These are phyloP conservation scores for Meteorus cinctellus DNA, from an alignment of 2,888 invertebrate genomes.

Conservation along the genomic window DNA sequence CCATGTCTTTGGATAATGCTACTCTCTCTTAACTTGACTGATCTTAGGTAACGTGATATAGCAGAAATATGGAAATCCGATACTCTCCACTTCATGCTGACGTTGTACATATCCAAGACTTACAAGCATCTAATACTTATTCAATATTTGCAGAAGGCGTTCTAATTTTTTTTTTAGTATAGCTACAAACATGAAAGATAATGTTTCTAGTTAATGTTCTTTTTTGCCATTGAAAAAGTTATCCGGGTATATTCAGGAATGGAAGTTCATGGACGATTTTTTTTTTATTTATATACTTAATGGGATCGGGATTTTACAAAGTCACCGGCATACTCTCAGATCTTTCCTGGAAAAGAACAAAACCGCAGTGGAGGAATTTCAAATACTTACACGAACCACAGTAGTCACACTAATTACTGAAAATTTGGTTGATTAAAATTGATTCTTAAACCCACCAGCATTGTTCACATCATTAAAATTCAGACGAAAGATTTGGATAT, in stretches of 20 bases:
- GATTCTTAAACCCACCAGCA: background rate
- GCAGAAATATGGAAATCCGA: slow-evolving; percentile 38
- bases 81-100: slow-evolving; percentile 16
- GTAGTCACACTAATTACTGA: background rate
- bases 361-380: slow-evolving; percentile 9
- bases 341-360: background rate
- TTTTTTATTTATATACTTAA: background rate
- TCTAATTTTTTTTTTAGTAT: background rate
- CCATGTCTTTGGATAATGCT: background rate
- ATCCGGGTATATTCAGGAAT: background rate
- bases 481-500: too few relatives aligned
- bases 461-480: background rate
- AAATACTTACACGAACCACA: background rate
- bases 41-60: slow-evolving; percentile 28
- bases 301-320: background rate
- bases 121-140: background rate
- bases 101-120: background rate
- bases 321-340: background rate
- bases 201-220: background rate
- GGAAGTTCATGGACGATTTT: background rate
- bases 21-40: slow-evolving; percentile 9
- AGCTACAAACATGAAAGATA: slow-evolving; percentile 7
- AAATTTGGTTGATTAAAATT: background rate
- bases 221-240: background rate
- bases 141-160: slow-evolving; percentile 13